phyloP scores from a whole-genome alignment of 2,888 invertebrate species.

The Hoplodrina blanda region DNA sequence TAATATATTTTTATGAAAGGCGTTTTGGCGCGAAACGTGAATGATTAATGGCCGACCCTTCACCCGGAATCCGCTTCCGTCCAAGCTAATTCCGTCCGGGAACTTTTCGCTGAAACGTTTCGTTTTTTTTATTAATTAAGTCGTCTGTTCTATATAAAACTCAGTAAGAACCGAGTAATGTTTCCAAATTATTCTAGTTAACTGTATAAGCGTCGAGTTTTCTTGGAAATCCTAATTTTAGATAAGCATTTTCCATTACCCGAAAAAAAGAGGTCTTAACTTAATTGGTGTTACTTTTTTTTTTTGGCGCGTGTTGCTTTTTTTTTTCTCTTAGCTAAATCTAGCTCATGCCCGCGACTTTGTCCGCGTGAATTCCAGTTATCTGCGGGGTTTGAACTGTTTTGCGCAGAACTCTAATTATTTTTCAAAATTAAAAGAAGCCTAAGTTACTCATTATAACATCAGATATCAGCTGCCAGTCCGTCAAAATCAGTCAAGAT shows the following conservation, averaged over 20 bases:
- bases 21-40: slow-evolving; percentile 81
- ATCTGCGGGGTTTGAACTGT: too few species aligned
- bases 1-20: slow-evolving; percentile 87
- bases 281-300: slow-evolving; percentile 40
- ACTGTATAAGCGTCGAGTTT: slow-evolving; percentile 49
- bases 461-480: too few species aligned
- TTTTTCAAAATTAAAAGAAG: too few species aligned
- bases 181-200: slow-evolving; percentile 60
- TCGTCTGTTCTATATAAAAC: slow-evolving; percentile 69
- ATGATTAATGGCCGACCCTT: slow-evolving; percentile 87
- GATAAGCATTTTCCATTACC: slow-evolving; percentile 51
- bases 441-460: too few species aligned
- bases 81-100: slow-evolving; percentile 78
- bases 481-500: too few species aligned
- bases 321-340: slow-evolving; percentile 24
- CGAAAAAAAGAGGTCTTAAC: slow-evolving; percentile 37
- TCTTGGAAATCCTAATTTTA: slow-evolving; percentile 56
- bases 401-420: too few species aligned
- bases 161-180: slow-evolving; percentile 53
- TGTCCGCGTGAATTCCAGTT: too few species aligned
- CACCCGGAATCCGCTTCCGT: slow-evolving; percentile 77
- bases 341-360: too few species aligned
- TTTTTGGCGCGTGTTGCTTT: slow-evolving; percentile 6
- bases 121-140: slow-evolving; percentile 79
- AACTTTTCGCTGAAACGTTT: slow-evolving; percentile 69